Evolutionary conservation across 2,797 vertebrate species (phyloP).

Genomic region (Pipistrellus nathusii): DNA sequence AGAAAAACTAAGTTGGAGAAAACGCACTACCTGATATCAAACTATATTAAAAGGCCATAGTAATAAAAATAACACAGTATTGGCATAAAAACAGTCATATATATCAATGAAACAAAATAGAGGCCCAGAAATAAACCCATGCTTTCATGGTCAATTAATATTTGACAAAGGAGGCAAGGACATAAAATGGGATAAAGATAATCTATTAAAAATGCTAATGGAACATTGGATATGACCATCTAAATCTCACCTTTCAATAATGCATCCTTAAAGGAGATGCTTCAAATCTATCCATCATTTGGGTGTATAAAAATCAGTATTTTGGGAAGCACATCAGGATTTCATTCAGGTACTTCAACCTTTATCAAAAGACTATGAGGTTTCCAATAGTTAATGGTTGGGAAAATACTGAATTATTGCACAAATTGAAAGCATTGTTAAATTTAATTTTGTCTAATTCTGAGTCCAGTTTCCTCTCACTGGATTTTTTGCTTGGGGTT

Average conservation of each 20-base stretch:
- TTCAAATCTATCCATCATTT: background rate
- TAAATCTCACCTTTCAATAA: background rate
- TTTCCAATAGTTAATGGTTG: background rate
- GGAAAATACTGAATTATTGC: background rate
- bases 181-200: too few species aligned
- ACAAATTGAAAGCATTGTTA: background rate
- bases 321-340: background rate
- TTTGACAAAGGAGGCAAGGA: too few species aligned
- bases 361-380: background rate
- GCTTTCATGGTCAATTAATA: too few species aligned
- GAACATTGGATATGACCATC: too few species aligned
- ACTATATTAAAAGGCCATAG: too few species aligned
- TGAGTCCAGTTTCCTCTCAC: background rate
- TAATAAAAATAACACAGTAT: too few species aligned
- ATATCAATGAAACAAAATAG: too few species aligned
- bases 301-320: background rate
- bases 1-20: too few species aligned
- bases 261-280: background rate
- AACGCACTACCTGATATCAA: too few species aligned
- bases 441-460: background rate
- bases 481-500: background rate
- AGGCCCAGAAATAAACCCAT: too few species aligned
- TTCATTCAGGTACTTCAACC: background rate
- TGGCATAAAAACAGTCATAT: too few species aligned
- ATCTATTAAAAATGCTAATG: too few species aligned